Evolutionary conservation across 2,113 vertebrate species (phyloP).

Genomic region (Falco punctatus): DNA sequence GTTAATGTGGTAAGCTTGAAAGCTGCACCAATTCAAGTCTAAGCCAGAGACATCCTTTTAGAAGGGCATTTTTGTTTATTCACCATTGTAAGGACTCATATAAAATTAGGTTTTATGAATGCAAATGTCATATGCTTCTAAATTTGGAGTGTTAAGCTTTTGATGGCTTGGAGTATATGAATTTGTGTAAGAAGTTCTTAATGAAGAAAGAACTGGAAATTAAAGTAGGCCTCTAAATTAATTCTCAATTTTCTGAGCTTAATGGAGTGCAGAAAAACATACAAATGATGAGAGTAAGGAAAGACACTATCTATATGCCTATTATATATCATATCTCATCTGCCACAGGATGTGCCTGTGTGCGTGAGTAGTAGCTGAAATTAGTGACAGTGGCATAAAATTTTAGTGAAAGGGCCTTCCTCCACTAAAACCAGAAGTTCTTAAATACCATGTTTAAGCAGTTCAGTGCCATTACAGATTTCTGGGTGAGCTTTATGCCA

Average conservation of each 20-base stretch:
- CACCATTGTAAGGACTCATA: constrained; percentile 17
- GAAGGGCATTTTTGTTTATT: constrained; percentile 61
- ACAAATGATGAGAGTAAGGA: background rate
- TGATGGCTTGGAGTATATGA: constrained; percentile 50
- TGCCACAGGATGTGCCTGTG: background rate
- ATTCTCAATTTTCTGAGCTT: constrained; percentile 44
- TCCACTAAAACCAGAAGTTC: background rate
- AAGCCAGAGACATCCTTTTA: constrained; percentile 4
- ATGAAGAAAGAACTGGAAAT: constrained; percentile 53
- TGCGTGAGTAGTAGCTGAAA: background rate
- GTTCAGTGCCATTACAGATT: background rate
- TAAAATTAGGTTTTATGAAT: constrained; percentile 55
- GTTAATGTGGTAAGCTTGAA: background rate
- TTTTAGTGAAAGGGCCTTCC: background rate
- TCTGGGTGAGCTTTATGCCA: background rate
- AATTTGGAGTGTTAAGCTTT: constrained; percentile 34
- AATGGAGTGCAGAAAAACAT: constrained; percentile 20
- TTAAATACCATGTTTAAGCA: background rate
- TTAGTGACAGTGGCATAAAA: background rate
- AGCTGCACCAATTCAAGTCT: background rate
- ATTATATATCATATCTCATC: background rate
- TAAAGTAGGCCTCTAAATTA: constrained; percentile 43
- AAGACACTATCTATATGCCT: background rate
- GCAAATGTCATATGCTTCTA: constrained; percentile 59
- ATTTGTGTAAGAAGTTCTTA: constrained; percentile 61